Evolutionary conservation across 2,888 invertebrate genomes (phyloP), one percentile per base, ranked within the genome.

Genomic region (Eristalis pertinax): DNA sequence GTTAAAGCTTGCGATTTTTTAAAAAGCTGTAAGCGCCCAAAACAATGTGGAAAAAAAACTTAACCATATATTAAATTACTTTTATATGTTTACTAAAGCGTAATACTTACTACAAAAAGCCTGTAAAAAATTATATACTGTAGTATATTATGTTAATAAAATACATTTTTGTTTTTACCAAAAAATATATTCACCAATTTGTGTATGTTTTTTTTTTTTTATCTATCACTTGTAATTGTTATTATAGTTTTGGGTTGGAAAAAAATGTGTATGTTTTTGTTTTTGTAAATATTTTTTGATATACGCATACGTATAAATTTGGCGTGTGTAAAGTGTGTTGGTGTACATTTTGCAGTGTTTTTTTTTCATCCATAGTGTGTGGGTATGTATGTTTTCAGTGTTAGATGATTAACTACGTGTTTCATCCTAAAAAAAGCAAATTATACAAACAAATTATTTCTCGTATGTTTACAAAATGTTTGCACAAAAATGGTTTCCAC

Each of bases 21-120:
- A 22, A 62, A 73, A 81, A 80, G 32, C 62, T 72, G 50, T 73
- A 77, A 72, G 72, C 73, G 63, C 15, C 70, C 22, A 50, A 58
- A 72, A 70, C 19, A 60, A 60, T 11, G 2, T 0, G 19, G 4
- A 43, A 8, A 68, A 43, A 13, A 60, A 68, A 24, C 60, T 75
- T 67, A 69, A 76, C 10, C 50, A 29, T 43, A 7, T 43, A 64
- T 32, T 68, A 11, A 60, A 60, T 60, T n/a, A 60, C 24, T 50
- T 68, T n/a, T 4, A 22, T 67, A 43, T n/a, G n/a, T 70, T 64
- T 50, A 69, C 60, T 75, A 83, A 87, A 88, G 81, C 88, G 84
- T 85, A 88, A 90, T 90, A 90, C 90, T 90, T 90, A 91, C 90
- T 91, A 92, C 91, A 92, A 90, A 91, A 92, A 92, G 92, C 91